phyloP scores from a whole-genome alignment of 2,888 invertebrate genomes.

The Galerucella nymphaeae region DNA sequence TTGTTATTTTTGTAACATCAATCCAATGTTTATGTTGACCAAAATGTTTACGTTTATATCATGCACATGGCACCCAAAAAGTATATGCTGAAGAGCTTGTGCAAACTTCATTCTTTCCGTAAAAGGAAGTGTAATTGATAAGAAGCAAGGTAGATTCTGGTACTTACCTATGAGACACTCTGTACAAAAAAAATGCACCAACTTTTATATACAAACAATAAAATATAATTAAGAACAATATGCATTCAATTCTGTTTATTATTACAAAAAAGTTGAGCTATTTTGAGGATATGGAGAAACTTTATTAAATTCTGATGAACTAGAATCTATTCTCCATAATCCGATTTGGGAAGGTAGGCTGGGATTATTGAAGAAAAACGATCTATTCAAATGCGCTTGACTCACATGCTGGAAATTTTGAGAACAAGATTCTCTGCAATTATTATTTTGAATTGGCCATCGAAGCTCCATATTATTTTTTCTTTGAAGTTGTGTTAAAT shows the following conservation, averaged over 20 bases:
- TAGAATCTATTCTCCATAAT: not conserved
- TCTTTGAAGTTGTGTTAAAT: not conserved
- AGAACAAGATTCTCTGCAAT: not conserved
- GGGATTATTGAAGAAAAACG: not conserved
- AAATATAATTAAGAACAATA: too few relatives aligned
- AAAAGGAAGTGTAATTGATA: too few relatives aligned
- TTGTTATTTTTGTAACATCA: too few relatives aligned
- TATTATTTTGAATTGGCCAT: not conserved
- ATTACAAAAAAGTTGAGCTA: not conserved
- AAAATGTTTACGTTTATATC: too few relatives aligned
- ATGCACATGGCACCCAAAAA: too few relatives aligned
- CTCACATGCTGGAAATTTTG: slow-evolving; percentile 31
- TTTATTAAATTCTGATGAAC: not conserved
- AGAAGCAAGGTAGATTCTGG: too few relatives aligned
- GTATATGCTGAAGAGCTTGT: too few relatives aligned
- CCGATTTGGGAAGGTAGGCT: not conserved
- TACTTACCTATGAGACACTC: too few relatives aligned
- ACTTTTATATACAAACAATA: too few relatives aligned
- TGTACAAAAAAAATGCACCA: too few relatives aligned
- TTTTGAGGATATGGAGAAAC: not conserved
- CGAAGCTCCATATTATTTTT: not conserved
- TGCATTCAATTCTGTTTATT: not conserved
- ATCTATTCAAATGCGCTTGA: not conserved
- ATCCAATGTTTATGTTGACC: too few relatives aligned
- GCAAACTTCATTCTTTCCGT: too few relatives aligned